Evolutionary conservation across 2,797 vertebrate genomes (phyloP).

Genomic region (Trachops cirrhosus): DNA sequence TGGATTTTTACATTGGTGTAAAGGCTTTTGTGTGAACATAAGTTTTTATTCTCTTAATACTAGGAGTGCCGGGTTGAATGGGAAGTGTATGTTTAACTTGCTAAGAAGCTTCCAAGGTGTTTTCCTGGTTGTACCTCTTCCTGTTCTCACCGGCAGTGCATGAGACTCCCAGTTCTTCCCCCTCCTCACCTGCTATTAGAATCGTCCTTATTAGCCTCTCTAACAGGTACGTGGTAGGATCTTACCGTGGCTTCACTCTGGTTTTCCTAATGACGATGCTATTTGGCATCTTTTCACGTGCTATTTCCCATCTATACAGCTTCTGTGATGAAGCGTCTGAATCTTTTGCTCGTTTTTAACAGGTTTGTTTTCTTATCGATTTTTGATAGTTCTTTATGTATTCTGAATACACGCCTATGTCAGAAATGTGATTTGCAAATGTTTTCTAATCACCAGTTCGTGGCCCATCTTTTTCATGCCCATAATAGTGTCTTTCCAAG

Average conservation of each 20-base stretch:
- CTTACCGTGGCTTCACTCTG: background rate
- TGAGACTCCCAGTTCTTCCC: background rate
- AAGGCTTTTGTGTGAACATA: background rate
- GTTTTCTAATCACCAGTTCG: background rate
- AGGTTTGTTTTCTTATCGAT: background rate
- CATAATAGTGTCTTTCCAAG: background rate
- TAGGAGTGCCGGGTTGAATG: background rate
- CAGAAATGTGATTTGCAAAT: background rate
- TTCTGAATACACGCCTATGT: background rate
- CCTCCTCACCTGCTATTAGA: background rate
- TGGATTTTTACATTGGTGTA: background rate
- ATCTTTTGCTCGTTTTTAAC: background rate
- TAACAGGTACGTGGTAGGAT: fast-evolving
- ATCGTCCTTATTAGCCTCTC: background rate
- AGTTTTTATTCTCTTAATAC: background rate
- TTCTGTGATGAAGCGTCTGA: background rate
- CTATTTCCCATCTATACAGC: background rate
- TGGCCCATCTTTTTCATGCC: background rate
- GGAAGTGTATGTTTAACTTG: background rate
- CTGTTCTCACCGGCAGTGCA: fast-evolving
- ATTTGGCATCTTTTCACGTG: background rate
- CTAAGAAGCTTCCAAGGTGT: background rate
- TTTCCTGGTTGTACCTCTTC: background rate
- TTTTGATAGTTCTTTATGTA: background rate
- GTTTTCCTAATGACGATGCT: background rate